Evolutionary conservation across 2,888 invertebrate species (phyloP).

Genomic region (Mechanitis messenoides): DNA sequence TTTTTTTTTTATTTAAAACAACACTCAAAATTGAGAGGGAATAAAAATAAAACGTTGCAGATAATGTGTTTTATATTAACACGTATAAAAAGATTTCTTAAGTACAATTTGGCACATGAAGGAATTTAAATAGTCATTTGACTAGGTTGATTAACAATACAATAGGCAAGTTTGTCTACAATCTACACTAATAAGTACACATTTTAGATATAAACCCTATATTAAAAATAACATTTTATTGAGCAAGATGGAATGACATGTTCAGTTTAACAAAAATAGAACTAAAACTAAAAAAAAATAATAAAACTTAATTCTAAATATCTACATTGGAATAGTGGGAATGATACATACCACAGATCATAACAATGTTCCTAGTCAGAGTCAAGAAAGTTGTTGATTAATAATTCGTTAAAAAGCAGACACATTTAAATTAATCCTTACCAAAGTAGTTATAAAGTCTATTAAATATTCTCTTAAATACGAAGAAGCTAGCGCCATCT

Average conservation of each 20-base stretch:
- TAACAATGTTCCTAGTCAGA: too few species aligned
- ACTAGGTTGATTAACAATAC: slow-evolving; percentile 22
- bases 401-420: too few species aligned
- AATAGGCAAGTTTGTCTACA: background rate
- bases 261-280: background rate
- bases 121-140: slow-evolving; percentile 27
- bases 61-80: slow-evolving; percentile 3
- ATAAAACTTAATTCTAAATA: background rate
- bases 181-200: background rate
- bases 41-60: too few species aligned
- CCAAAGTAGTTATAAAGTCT: too few species aligned
- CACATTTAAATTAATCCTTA: too few species aligned
- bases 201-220: background rate
- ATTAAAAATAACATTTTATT: background rate
- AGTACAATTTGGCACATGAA: slow-evolving; percentile 34
- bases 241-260: background rate
- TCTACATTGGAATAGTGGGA: too few species aligned
- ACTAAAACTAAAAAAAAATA: background rate
- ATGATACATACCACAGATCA: too few species aligned
- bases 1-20: too few species aligned
- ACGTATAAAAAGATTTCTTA: slow-evolving; percentile 14
- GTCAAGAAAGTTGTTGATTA: too few species aligned
- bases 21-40: too few species aligned
- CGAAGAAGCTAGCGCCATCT: slow-evolving; percentile 2
- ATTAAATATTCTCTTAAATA: too few species aligned